phyloP scores from a whole-genome alignment of 2,113 vertebrate genomes.

The Elgaria multicarinata region DNA sequence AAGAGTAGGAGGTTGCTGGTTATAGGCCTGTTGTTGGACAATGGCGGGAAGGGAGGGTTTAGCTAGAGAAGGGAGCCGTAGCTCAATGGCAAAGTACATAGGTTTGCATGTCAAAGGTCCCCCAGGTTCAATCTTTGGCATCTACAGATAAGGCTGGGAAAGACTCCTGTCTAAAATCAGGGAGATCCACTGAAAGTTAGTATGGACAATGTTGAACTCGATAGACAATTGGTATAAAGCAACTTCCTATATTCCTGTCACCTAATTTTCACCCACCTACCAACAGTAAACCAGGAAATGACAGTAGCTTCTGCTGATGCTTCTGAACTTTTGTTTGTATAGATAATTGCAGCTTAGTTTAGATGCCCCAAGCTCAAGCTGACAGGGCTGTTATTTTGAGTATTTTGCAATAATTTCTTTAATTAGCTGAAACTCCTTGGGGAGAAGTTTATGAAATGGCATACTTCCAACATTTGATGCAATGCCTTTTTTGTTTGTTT shows the following conservation, averaged over 20 bases:
- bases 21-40: neutral
- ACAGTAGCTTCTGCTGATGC: constrained; percentile 3
- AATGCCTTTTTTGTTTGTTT: constrained; percentile 51
- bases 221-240: neutral
- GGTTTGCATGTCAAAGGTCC: neutral
- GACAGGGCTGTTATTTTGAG: constrained; percentile 58
- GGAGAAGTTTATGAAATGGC: constrained; percentile 73
- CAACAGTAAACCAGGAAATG: constrained; percentile 5
- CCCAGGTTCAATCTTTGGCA: neutral
- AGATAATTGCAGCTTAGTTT: constrained; percentile 43
- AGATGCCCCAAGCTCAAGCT: constrained; percentile 45
- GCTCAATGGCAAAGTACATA: neutral
- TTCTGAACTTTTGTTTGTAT: constrained; percentile 31
- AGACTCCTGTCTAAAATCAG: neutral
- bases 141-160: neutral
- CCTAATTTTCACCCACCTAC: too few species aligned
- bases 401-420: constrained; percentile 79
- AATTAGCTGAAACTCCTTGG: constrained; percentile 76
- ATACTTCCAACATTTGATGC: constrained; percentile 64
- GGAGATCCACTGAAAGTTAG: neutral
- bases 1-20: neutral
- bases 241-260: too few species aligned
- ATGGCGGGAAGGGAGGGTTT: neutral
- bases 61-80: neutral
- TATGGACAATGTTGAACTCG: neutral